Conservation (phyloP, 2,113 vertebrate genomes). For the Coregonus clupeaformis region DNA sequence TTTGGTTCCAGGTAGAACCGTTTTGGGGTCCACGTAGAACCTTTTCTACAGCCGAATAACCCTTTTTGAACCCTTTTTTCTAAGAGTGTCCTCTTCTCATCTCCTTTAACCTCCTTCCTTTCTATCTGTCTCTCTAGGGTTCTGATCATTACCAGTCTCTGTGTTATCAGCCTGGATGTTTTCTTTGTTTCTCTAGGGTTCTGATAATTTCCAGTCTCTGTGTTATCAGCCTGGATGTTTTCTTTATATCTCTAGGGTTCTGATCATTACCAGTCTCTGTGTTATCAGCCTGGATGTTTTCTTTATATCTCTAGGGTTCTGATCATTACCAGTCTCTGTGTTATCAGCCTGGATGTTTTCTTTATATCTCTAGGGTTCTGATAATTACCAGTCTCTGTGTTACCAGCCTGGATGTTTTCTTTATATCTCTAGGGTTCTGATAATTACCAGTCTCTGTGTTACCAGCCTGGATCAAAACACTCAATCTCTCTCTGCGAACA, state of each 20-base stretch:
- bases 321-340: background rate
- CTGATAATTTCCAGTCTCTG: background rate
- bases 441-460: background rate
- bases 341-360: background rate
- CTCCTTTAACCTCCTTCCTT: too few relatives aligned
- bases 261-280: background rate
- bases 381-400: background rate
- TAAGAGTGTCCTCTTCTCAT: too few relatives aligned
- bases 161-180: background rate
- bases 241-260: background rate
- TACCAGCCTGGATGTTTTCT: background rate
- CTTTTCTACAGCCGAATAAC: too few relatives aligned
- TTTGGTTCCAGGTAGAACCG: too few relatives aligned
- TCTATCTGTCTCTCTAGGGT: background rate
- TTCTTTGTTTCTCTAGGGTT: background rate
- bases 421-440: background rate
- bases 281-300: background rate
- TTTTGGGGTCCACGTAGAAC: too few relatives aligned
- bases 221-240: background rate
- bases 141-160: background rate
- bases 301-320: background rate
- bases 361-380: background rate
- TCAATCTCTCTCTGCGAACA: background rate
- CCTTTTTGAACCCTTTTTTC: too few relatives aligned
- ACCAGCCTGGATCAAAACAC: background rate